These are phyloP conservation scores for Amniataba percoides DNA, from an alignment of 2,797 vertebrate genomes.

Conservation along the genomic window DNA sequence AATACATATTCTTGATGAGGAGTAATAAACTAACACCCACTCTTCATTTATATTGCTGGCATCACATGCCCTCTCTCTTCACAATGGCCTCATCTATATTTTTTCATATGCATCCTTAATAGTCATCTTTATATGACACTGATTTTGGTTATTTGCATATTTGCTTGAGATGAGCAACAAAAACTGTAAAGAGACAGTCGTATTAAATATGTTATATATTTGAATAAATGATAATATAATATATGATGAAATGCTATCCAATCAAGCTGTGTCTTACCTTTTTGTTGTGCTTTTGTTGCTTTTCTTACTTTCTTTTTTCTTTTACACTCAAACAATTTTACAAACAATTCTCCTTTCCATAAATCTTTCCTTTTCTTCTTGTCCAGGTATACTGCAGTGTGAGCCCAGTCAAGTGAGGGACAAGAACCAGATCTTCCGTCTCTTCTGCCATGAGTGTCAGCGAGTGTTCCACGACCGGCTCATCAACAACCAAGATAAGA, in stretches of 20 bases:
- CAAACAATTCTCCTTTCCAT: background rate
- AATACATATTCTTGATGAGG: background rate
- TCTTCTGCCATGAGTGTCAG: constrained; percentile 91
- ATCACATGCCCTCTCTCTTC: background rate
- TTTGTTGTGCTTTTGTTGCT: too few relatives aligned
- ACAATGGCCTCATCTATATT: background rate
- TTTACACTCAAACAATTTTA: too few relatives aligned
- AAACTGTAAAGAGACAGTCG: too few relatives aligned
- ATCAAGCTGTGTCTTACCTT: too few relatives aligned
- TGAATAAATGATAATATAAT: too few relatives aligned
- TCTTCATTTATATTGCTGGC: constrained; percentile 7
- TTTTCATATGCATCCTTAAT: background rate
- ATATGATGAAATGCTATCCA: too few relatives aligned
- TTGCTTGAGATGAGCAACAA: too few relatives aligned
- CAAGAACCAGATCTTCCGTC: constrained; percentile 88
- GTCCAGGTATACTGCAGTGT: constrained; percentile 88
- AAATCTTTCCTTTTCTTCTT: background rate
- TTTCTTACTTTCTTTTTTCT: too few relatives aligned
- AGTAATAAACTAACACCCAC: constrained; percentile 9
- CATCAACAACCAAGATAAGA: constrained; percentile 90
- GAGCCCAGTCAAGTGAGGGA: constrained; percentile 85
- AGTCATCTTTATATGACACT: background rate
- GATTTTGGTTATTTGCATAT: too few relatives aligned
- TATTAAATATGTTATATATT: too few relatives aligned
- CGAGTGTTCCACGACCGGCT: constrained; percentile 90